Percentiles rank a stretch among this genome's conserved stretches.
Evolutionary conservation across 64 coral and sea anemone species (phyloP).

Genomic region (Hydrozoanthus tunicans): DNA sequence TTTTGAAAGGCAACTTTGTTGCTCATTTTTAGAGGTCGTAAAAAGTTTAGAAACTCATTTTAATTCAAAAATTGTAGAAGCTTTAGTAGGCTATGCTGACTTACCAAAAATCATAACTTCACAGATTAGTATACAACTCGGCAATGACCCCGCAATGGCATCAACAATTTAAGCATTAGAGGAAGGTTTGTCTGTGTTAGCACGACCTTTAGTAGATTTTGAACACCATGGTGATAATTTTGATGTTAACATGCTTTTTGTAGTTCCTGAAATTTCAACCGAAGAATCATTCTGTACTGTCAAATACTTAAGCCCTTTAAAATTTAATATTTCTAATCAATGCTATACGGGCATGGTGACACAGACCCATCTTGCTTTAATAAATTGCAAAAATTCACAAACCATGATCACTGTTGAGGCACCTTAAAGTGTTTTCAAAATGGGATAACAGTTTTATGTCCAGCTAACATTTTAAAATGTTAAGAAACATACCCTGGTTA

Average conservation of each 20-base stretch:
- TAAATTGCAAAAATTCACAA: conserved; percentile 18
- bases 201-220: conserved; percentile 25
- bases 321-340: conserved; percentile 28
- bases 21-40: neutral
- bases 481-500: conserved; percentile 49
- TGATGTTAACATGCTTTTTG: neutral
- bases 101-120: conserved; percentile 13
- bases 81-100: conserved; percentile 5
- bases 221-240: conserved; percentile 1
- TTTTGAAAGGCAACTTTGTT: neutral
- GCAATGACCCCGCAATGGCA: neutral
- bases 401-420: neutral
- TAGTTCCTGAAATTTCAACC: conserved; percentile 15
- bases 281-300: conserved; percentile 9
- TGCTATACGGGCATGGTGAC: conserved; percentile 11
- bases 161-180: conserved; percentile 24
- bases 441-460: conserved; percentile 27
- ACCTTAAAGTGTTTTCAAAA: conserved; percentile 23
- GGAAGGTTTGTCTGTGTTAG: conserved; percentile 42
- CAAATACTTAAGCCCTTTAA: conserved; percentile 1
- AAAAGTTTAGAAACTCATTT: neutral
- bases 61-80: neutral
- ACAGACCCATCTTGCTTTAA: conserved; percentile 22
- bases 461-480: conserved; percentile 5
- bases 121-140: conserved; percentile 6